These are phyloP conservation scores for Leptogaster cylindrica DNA, from an alignment of 2,888 invertebrate genomes.

Conservation along the genomic window DNA sequence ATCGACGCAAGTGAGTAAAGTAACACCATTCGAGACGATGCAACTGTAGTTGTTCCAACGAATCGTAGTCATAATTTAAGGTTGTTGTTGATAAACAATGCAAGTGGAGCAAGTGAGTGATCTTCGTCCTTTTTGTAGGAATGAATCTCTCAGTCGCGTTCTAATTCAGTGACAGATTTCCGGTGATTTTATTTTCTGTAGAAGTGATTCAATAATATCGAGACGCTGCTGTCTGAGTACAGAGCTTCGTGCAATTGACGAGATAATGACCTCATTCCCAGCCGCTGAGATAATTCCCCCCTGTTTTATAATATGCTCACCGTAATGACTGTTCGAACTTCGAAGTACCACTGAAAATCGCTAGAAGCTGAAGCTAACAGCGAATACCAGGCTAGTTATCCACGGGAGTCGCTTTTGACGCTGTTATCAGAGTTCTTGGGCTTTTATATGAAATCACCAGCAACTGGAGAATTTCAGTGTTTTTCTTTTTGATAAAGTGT, in stretches of 20 bases:
- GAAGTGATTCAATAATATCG: too few species aligned
- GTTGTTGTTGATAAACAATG: too few species aligned
- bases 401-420: background rate
- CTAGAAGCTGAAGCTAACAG: background rate
- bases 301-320: background rate
- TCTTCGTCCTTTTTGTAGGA: too few species aligned
- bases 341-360: background rate
- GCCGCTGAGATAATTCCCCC: background rate
- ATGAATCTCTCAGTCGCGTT: too few species aligned
- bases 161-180: too few species aligned
- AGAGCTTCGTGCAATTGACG: background rate
- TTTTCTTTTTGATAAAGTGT: background rate
- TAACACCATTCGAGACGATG: too few species aligned
- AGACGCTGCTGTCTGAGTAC: too few species aligned
- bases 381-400: constrained; percentile 6
- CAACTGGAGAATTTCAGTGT: background rate
- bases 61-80: too few species aligned
- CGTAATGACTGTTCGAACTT: background rate
- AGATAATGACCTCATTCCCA: constrained; percentile 10
- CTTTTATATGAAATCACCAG: background rate
- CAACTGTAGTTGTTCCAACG: too few species aligned
- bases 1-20: too few species aligned
- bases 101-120: too few species aligned
- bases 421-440: constrained; percentile 2
- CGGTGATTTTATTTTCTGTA: too few species aligned